Conservation (phyloP, 2,888 invertebrate genomes). For the Aricia artaxerxes region DNA sequence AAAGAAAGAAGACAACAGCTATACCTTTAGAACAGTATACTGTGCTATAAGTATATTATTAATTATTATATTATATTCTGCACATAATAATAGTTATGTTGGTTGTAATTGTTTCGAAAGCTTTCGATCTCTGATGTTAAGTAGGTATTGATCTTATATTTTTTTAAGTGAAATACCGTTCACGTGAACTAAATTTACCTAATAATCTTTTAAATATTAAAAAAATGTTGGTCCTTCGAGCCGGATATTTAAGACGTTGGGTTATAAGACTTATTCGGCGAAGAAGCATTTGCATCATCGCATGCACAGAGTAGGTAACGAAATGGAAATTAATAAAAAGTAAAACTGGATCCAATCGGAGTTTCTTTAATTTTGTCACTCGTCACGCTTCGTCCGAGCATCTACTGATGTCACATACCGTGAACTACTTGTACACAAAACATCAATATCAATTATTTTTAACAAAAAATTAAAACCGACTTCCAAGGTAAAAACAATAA, state of each 20-base stretch:
- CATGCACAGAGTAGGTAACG: neutral
- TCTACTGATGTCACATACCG: neutral
- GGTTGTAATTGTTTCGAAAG: too few species aligned
- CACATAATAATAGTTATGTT: too few species aligned
- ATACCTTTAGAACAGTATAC: too few species aligned
- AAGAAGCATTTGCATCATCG: neutral
- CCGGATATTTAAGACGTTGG: neutral
- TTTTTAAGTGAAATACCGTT: neutral
- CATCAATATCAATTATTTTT: neutral
- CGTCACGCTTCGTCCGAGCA: neutral
- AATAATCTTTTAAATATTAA: neutral
- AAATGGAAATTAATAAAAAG: neutral
- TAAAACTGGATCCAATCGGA: neutral
- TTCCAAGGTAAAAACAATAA: too few species aligned
- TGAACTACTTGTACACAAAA: neutral
- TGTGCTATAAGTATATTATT: too few species aligned
- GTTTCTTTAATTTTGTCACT: slow-evolving; percentile 13
- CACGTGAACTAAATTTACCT: neutral
- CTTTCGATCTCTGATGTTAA: too few species aligned
- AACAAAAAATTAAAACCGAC: too few species aligned
- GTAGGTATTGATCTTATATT: too few species aligned
- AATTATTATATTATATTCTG: too few species aligned
- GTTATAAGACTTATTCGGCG: neutral
- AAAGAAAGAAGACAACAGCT: neutral
- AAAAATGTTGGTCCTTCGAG: neutral